Base-by-base conservation (phyloP, 2,797 vertebrate genomes). In the Enteromius thamalakanensis region DNA sequence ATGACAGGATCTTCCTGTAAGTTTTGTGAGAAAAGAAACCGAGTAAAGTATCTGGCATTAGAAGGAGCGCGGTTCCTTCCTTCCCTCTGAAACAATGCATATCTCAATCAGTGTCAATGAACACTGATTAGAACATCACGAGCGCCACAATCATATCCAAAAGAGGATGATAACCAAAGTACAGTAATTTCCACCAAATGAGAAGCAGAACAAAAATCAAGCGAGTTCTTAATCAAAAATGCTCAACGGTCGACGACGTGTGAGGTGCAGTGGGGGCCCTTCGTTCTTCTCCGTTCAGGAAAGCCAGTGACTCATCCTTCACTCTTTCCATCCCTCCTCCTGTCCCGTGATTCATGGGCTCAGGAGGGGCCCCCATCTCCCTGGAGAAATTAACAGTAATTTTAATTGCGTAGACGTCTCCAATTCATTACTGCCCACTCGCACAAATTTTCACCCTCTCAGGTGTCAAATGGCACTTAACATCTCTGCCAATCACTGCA, bases 401-500 rank as follows among this genome's bases (percentile, higher is more conserved):
- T 95, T 95, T 95, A 95, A 95, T 95, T 94, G 94, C 92, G 89
- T 91, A 91, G 91, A 92, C 92, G 92, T 92, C 93, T 94, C 92
- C 94, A 94, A 94, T 94, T 95, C 93, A 95, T 95, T 95, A 94
- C 84, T 87, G 83, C 88, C 89, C 90, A 91, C 91, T 92, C 91
- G 88, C 90, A 85, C 82, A 83, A 88, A 93, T 84, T 95, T 92
- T 91, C 92, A 92, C 92, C 90, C 92, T 94, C 92, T 93, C 92
- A 92, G 93, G 93, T 95, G 95, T 95, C 95, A 95, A 95, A 95
- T 91, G 93, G 91, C 94, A 94, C 94, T 96, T 95, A 95, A 95
- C 94, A 94, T 94, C 92, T 87, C 93, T 94, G 94, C 94, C 95
- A 94, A 93, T 96, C 94, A 95, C 83, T 78, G 83, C 86, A 85